Percentiles rank a stretch among this genome's conserved stretches.
Conservation (phyloP, 2,888 invertebrate genomes). For the Morpho deidamia region DNA sequence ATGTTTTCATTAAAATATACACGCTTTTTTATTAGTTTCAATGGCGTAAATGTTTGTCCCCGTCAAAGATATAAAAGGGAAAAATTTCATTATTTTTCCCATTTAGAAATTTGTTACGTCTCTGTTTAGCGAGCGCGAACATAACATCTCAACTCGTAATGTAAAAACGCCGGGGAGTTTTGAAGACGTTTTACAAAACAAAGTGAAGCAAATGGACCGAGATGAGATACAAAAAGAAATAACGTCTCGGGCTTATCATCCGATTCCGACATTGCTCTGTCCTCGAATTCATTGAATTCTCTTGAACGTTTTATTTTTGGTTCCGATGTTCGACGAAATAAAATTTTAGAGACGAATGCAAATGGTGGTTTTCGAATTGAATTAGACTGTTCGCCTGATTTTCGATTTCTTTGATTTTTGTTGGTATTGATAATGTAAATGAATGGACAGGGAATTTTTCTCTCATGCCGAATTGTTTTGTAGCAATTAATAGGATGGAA, state of each 20-base stretch:
- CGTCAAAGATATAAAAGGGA: background rate
- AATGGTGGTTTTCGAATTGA: slow-evolving; percentile 12
- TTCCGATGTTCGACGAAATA: slow-evolving; percentile 15
- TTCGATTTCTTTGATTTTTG: background rate
- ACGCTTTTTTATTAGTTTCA: background rate
- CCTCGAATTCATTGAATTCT: slow-evolving; percentile 22
- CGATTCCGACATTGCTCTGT: slow-evolving; percentile 15
- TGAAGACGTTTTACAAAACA: slow-evolving; percentile 20
- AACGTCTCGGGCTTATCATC: slow-evolving; percentile 19
- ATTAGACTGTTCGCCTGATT: slow-evolving; percentile 4
- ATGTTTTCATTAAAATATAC: too few relatives aligned
- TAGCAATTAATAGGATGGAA: too few relatives aligned
- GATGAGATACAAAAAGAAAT: slow-evolving; percentile 23
- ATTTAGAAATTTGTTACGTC: slow-evolving; percentile 7
- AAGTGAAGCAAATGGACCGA: slow-evolving; percentile 20
- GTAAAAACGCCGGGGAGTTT: slow-evolving; percentile 12
- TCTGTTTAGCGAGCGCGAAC: slow-evolving; percentile 8
- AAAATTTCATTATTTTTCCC: slow-evolving; percentile 3
- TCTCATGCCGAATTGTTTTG: too few relatives aligned
- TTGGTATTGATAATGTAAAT: background rate
- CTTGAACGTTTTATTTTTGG: slow-evolving; percentile 20
- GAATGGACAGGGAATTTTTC: too few relatives aligned
- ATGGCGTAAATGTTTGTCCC: background rate
- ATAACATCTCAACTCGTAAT: slow-evolving; percentile 11
- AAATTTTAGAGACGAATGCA: slow-evolving; percentile 15